Conservation (phyloP, 2,888 invertebrate genomes). For the Trachelus stipa region DNA sequence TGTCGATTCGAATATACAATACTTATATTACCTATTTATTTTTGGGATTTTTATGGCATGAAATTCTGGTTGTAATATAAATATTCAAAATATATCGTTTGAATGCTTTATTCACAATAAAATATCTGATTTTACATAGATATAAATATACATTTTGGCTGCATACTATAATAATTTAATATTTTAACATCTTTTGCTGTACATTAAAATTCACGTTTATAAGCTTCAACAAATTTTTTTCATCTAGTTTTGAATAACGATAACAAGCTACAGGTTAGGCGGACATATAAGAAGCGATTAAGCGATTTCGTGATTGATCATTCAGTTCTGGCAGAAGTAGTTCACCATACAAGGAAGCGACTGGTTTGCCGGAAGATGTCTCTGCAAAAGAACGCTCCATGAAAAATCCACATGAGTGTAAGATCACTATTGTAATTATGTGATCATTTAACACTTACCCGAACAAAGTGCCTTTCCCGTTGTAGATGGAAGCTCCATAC, state of each 20-base stretch:
- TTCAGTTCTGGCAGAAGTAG: background rate
- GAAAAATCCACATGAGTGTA: background rate
- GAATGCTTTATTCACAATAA: background rate
- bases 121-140: background rate
- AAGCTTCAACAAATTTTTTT: background rate
- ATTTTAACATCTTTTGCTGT: background rate
- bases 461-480: slow-evolving; percentile 42
- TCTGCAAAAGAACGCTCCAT: slow-evolving; percentile 14
- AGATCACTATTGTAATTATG: background rate
- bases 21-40: slow-evolving; percentile 8
- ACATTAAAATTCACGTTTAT: background rate
- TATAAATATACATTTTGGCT: background rate
- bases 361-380: slow-evolving; percentile 10
- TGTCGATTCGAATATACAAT: slow-evolving; percentile 21
- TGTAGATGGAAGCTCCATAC: slow-evolving; percentile 51
- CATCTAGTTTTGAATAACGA: background rate
- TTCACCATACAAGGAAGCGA: slow-evolving; percentile 16
- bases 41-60: background rate
- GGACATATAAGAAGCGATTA: slow-evolving; percentile 1
- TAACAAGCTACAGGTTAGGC: background rate
- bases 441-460: slow-evolving; percentile 38
- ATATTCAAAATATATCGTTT: slow-evolving; percentile 5
- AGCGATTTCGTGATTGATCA: background rate
- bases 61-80: background rate
- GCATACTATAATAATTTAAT: background rate